These are phyloP conservation scores for Suncus etruscus DNA, from an alignment of 2,113 vertebrate species.

Conservation along the genomic window DNA sequence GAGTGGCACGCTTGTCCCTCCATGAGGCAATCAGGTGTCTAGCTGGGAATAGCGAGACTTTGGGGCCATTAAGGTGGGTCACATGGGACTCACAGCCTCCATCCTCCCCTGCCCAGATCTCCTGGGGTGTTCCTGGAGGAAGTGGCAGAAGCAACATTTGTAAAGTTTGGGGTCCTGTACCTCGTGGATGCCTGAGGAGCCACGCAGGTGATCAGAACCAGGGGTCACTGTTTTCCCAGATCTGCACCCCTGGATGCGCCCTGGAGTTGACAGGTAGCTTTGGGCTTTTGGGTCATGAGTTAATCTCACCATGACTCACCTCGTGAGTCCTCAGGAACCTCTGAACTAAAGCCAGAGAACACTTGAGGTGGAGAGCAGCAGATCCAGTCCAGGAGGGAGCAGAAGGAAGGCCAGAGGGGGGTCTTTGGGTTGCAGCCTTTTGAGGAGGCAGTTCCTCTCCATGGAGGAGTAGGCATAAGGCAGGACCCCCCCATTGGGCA, in stretches of 20 bases:
- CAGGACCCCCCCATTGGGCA: neutral
- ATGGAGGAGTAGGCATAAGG: neutral
- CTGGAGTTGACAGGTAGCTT: neutral
- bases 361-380: neutral
- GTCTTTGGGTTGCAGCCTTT: neutral
- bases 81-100: neutral
- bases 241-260: neutral
- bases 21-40: neutral
- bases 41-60: neutral
- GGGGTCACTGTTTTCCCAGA: neutral
- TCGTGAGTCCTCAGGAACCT: accelerated
- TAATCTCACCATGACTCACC: accelerated
- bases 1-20: neutral
- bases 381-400: neutral
- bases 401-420: accelerated
- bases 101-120: neutral
- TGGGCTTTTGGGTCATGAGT: neutral
- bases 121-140: neutral
- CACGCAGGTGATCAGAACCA: neutral
- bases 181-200: neutral
- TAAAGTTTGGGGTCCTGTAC: conserved; percentile 66
- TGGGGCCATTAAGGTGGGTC: neutral
- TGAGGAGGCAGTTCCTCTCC: neutral
- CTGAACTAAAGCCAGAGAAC: accelerated
- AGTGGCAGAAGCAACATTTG: neutral